phyloP scores from a whole-genome alignment of 2,797 vertebrate species.

The Melanotaenia boesemani region DNA sequence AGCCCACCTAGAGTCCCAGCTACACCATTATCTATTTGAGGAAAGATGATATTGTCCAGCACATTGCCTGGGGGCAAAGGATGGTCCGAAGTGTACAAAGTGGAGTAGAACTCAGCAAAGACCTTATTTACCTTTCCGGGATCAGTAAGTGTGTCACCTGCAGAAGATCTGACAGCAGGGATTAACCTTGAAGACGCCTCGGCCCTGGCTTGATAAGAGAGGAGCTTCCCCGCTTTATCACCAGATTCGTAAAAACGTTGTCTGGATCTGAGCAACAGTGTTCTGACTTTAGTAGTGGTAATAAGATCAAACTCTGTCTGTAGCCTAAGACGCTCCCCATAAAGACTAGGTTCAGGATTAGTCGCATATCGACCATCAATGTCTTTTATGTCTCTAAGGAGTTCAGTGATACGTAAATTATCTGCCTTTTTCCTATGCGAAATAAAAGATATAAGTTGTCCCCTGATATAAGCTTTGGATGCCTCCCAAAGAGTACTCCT shows the following conservation, averaged over 20 bases:
- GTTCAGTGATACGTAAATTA: rapidly evolving
- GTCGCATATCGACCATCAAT: background rate
- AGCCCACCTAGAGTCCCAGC: no score
- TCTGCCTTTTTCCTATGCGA: background rate
- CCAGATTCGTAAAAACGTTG: background rate
- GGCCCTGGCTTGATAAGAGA: background rate
- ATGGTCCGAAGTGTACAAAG: background rate
- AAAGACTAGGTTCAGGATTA: background rate
- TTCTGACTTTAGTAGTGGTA: no score
- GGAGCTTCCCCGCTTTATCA: background rate
- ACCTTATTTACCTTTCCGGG: background rate
- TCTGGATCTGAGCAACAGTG: background rate
- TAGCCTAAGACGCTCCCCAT: rapidly evolving
- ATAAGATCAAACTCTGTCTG: background rate
- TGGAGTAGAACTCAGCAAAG: background rate
- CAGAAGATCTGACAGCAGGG: background rate
- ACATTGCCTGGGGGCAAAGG: no score
- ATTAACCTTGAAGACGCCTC: background rate
- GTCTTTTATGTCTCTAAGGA: background rate
- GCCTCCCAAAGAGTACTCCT: background rate
- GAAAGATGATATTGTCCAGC: no score
- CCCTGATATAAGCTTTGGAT: background rate
- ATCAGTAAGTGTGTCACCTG: background rate
- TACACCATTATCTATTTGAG: no score
- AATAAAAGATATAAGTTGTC: background rate